Base-by-base conservation (phyloP, 30 jellyfish, hydroid and myxozoan species). In the Aurelia sp. region DNA sequence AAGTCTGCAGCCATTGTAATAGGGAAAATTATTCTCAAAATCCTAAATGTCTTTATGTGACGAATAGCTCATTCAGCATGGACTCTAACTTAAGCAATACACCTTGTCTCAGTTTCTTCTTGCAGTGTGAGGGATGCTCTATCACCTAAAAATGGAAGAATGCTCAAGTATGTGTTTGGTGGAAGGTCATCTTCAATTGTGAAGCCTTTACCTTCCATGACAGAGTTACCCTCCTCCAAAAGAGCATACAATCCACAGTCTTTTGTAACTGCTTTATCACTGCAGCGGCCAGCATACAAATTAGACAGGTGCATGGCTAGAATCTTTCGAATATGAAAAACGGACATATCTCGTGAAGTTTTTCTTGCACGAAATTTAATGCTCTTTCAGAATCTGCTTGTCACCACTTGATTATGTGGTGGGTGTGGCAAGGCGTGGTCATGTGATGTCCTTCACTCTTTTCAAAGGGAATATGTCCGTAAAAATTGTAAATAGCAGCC, bases 51-150 rank as follows among this genome's bases (percentile, higher is more conserved):
- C 61, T 76, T 86, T 18, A 75, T 86, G n/a, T 93, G 60, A 10
- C 66, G 74, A 35, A 86, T 74, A n/a, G 92, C 91, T 17, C 96
- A 21, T 79, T 86, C 91, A 8, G 76, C 96, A 61, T 76, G 91
- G 1, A 86, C 91, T 47, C 96, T 48, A 27, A 86, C 86, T 38
- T 88, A 74, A 11, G 96, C 93, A 72, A 70, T 71, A 17, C 80
- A 12, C 60, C 90, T 52, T 38, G 96, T 86, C 77, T 76, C 76
- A 21, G 60, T 44, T 55, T 77, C 91, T 44, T 86, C 78, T 17
- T 44, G 66, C 50, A 59, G 18, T 15, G 91, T 3, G 6, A 86
- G 59, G 31, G 64, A 55, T 47, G 84, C 80, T 27, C 31, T 40
- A 35, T 61, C 92, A 18, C 51, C 86, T 15, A 86, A 64, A 76